Percentiles rank a stretch among this genome's conserved stretches.
These are phyloP conservation scores for Scotopteryx bipunctaria DNA, from an alignment of 2,888 invertebrate genomes.

Conservation along the genomic window DNA sequence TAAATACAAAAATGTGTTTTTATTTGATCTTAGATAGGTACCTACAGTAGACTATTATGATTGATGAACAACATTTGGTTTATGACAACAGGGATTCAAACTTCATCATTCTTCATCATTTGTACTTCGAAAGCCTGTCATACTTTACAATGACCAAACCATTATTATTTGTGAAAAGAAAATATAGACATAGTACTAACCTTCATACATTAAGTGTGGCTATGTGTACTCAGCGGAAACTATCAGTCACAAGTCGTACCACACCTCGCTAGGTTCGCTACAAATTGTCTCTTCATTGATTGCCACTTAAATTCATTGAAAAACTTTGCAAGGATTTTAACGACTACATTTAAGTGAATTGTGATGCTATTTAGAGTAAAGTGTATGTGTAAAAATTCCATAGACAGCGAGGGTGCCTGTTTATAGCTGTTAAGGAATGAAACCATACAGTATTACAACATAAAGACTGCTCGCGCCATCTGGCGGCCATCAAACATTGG, in stretches of 20 bases:
- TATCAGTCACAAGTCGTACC: background rate
- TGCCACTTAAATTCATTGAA: conserved; percentile 33
- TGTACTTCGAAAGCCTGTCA: too few relatives aligned
- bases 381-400: conserved; percentile 69
- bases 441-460: conserved; percentile 64
- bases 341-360: conserved; percentile 56
- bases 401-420: conserved; percentile 67
- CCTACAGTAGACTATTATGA: too few relatives aligned
- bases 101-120: too few relatives aligned
- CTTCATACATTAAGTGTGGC: background rate
- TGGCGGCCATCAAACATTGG: conserved; percentile 74
- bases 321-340: conserved; percentile 61
- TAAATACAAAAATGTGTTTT: too few relatives aligned
- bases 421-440: conserved; percentile 70
- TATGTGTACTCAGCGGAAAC: background rate
- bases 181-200: too few relatives aligned
- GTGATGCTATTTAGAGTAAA: conserved; percentile 59
- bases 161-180: too few relatives aligned
- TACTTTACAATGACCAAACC: too few relatives aligned
- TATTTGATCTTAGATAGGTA: too few relatives aligned
- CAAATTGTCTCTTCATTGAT: conserved; percentile 7
- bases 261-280: background rate
- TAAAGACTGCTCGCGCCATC: conserved; percentile 71
- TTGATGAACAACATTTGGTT: too few relatives aligned
- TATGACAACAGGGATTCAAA: too few relatives aligned